Evolutionary conservation across 2,888 invertebrate genomes (phyloP).

Genomic region (Coremacera marginata): DNA sequence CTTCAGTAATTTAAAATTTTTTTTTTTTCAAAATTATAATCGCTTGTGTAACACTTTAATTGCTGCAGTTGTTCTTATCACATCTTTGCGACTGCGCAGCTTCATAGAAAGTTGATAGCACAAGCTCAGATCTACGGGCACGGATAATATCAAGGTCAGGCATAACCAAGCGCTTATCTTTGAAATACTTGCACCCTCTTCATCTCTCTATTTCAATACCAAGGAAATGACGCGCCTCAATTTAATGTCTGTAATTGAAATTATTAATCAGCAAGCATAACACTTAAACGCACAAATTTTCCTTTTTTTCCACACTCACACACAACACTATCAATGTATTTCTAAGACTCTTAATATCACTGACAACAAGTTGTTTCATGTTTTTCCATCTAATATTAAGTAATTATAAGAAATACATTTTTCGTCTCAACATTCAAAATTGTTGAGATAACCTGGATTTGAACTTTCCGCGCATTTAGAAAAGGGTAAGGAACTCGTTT

Average conservation of each 20-base stretch:
- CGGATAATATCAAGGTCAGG: constrained; percentile 24
- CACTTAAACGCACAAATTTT: neutral
- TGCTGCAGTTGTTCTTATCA: neutral
- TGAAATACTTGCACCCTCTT: neutral
- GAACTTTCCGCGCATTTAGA: neutral
- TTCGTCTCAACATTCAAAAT: constrained; percentile 8
- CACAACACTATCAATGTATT: neutral
- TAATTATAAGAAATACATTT: constrained; percentile 17
- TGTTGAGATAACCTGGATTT: constrained; percentile 19
- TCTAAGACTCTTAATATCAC: neutral
- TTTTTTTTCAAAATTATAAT: neutral
- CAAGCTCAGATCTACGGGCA: neutral
- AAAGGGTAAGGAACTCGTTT: constrained; percentile 27
- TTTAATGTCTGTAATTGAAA: constrained; percentile 31
- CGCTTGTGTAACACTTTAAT: neutral
- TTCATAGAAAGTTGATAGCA: neutral
- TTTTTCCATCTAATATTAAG: constrained; percentile 3
- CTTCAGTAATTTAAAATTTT: neutral
- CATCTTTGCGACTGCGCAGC: neutral
- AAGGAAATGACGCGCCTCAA: neutral
- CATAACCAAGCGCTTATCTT: neutral
- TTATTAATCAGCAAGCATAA: constrained; percentile 27
- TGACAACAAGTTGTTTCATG: neutral
- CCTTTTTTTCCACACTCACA: neutral
- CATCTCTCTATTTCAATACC: neutral